A percentile compares a stretch with the other conserved stretches of the same genome.
phyloP scores from a whole-genome alignment of 2,797 vertebrate species.

The Danio choprae region DNA sequence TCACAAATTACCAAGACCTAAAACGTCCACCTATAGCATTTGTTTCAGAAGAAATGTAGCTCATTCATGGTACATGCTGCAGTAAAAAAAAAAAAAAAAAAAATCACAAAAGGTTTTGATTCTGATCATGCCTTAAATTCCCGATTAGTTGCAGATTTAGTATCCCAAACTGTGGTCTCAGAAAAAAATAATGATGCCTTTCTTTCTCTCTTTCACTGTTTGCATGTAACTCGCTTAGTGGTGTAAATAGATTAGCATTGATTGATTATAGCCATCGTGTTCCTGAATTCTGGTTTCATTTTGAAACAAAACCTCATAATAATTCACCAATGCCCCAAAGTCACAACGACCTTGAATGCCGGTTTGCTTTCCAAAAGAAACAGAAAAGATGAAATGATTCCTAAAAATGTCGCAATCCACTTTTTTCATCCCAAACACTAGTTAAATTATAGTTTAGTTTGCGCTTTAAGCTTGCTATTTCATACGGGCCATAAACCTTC shows the following conservation, averaged over 20 bases:
- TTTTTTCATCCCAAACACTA: not conserved
- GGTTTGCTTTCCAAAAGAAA: constrained; percentile 28
- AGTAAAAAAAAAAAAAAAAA: too few species aligned
- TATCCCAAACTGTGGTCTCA: constrained; percentile 3
- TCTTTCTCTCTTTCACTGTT: constrained; percentile 4
- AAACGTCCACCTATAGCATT: not conserved
- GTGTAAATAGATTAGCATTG: constrained; percentile 15
- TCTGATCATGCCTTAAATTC: not conserved
- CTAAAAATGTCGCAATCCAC: not conserved
- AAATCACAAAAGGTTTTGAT: not conserved
- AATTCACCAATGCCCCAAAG: not conserved
- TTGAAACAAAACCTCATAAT: constrained; percentile 8
- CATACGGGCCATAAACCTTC: not conserved
- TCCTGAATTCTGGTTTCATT: constrained; percentile 25
- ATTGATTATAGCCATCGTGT: constrained; percentile 25
- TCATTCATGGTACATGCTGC: too few species aligned
- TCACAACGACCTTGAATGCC: constrained; percentile 8
- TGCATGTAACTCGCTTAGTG: not conserved
- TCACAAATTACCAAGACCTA: not conserved
- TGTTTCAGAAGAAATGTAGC: not conserved
- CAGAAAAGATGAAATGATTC: constrained; percentile 15
- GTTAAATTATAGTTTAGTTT: constrained; percentile 19
- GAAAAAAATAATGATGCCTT: not conserved
- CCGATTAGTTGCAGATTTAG: constrained; percentile 21
- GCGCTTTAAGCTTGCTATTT: not conserved